These are phyloP conservation scores for Drosophila arizonae DNA, from an alignment of 1,140 invertebrate genomes.

Conservation along the genomic window DNA sequence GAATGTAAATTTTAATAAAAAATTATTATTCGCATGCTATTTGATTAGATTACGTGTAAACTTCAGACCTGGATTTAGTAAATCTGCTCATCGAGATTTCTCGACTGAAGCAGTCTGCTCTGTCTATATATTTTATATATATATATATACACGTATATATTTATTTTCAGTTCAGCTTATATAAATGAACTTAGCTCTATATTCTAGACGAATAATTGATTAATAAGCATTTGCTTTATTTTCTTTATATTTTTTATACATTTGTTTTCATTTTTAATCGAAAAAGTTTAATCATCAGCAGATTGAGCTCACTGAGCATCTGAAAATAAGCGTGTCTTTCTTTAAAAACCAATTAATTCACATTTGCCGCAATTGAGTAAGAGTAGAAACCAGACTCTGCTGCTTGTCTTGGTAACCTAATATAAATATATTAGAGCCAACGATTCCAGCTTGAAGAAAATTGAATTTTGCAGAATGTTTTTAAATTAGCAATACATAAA, in stretches of 20 bases:
- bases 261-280: slow-evolving; percentile 14
- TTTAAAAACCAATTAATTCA: slow-evolving; percentile 9
- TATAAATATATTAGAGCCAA: no score
- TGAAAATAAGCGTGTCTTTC: slow-evolving; percentile 17
- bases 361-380: no score
- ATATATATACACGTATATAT: neutral
- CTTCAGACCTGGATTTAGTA: neutral
- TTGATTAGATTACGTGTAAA: slow-evolving; percentile 3
- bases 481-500: no score
- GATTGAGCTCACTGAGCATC: neutral
- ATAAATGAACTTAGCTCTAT: slow-evolving; percentile 43
- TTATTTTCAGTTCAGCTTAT: neutral
- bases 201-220: slow-evolving; percentile 50
- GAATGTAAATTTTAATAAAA: neutral
- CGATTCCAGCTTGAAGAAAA: no score
- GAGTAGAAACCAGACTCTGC: no score
- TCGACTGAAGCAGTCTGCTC: neutral
- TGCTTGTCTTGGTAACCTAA: no score
- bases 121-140: neutral
- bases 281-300: slow-evolving; percentile 36
- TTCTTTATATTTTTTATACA: neutral
- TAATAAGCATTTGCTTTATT: slow-evolving; percentile 22
- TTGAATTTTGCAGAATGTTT: no score
- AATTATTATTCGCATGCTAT: neutral
- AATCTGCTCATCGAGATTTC: neutral